phyloP scores from a whole-genome alignment of 2,888 invertebrate species.

The Parnassius mnemosyne region DNA sequence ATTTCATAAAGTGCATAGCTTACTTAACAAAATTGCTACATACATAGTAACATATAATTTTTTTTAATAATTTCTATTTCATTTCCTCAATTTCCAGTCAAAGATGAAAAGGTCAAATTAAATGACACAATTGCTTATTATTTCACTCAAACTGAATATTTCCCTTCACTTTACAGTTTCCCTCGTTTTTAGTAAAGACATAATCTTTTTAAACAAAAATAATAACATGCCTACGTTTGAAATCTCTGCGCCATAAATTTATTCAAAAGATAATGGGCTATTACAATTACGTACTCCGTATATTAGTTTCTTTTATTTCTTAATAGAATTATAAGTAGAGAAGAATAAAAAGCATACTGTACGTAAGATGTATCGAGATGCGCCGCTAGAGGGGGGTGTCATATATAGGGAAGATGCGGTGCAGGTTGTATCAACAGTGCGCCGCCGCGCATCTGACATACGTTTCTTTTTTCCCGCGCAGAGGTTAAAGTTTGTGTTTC shows the following conservation, averaged over 20 bases:
- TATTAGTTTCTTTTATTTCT: conserved; percentile 13
- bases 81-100: too few relatives aligned
- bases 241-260: neutral
- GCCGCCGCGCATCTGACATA: conserved; percentile 35
- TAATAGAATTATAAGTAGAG: conserved; percentile 18
- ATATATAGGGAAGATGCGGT: conserved; percentile 62
- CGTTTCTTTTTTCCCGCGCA: conserved; percentile 31
- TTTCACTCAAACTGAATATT: neutral
- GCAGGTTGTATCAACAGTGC: conserved; percentile 45
- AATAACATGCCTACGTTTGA: too few relatives aligned
- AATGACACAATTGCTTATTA: neutral
- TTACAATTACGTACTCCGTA: conserved; percentile 18
- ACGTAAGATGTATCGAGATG: conserved; percentile 28
- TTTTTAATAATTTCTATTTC: too few relatives aligned
- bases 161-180: neutral
- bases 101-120: neutral
- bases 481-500: conserved; percentile 30
- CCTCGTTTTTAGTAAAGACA: neutral
- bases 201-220: neutral
- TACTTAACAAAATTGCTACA: too few relatives aligned
- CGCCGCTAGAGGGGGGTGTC: conserved; percentile 49
- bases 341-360: conserved; percentile 20
- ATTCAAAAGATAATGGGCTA: conserved; percentile 11
- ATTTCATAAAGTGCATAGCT: too few relatives aligned
- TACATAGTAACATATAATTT: too few relatives aligned